A percentile compares a stretch with the other conserved stretches of the same genome.
These are phyloP conservation scores for Trochalopteron elliotii DNA, from an alignment of 2,113 vertebrate species.

Conservation along the genomic window DNA sequence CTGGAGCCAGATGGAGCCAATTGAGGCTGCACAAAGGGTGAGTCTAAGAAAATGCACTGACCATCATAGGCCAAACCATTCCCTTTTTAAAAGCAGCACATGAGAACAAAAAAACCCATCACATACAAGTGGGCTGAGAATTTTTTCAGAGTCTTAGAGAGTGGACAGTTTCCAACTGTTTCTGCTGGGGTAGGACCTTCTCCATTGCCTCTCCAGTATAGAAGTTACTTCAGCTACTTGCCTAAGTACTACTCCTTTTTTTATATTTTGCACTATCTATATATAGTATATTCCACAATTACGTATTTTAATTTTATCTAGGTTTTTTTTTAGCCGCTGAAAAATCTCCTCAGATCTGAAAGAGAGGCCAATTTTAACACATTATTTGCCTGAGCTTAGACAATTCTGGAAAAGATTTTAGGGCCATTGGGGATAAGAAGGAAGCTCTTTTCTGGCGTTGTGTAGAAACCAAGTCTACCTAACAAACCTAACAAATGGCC, in stretches of 20 bases:
- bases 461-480: neutral
- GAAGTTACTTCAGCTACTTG: neutral
- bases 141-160: neutral
- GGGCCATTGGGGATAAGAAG: accelerated
- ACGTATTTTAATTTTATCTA: neutral
- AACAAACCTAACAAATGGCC: neutral
- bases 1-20: neutral
- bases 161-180: neutral
- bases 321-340: neutral
- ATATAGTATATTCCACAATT: neutral
- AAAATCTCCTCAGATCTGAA: neutral
- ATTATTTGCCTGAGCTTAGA: neutral
- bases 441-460: neutral
- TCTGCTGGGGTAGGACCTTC: neutral
- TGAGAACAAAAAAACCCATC: neutral
- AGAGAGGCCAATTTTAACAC: neutral
- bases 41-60: neutral
- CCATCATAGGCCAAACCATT: neutral
- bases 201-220: accelerated
- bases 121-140: neutral
- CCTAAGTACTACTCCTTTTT: neutral
- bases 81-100: accelerated
- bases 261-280: neutral
- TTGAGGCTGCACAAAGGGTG: neutral
- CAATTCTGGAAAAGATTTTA: neutral